phyloP scores from a whole-genome alignment of 53 echinoderm and acorn worm genomes.

The Holothuria scabra region DNA sequence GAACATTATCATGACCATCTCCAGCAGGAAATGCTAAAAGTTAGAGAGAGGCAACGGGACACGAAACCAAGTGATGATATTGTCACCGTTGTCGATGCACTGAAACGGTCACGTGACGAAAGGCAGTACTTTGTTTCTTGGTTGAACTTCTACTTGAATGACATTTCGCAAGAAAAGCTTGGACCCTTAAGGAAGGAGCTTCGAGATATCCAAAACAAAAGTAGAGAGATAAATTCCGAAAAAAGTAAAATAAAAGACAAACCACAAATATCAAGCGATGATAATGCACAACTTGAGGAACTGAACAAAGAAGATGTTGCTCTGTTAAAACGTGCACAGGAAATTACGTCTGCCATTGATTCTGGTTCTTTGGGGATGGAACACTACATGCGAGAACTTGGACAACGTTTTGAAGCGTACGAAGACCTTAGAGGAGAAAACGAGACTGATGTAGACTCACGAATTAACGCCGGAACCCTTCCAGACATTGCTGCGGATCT shows the following conservation, averaged over 20 bases:
- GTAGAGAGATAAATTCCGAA: constrained; percentile 19
- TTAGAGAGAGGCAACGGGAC: constrained; percentile 11
- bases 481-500: constrained; percentile 28
- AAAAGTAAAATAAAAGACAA: constrained; percentile 6
- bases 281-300: neutral
- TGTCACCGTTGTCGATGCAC: neutral
- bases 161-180: constrained; percentile 13
- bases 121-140: constrained; percentile 9
- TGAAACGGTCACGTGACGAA: neutral
- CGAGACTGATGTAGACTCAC: constrained; percentile 27
- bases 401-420: constrained; percentile 31
- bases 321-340: neutral
- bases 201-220: constrained; percentile 17
- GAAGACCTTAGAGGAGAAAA: neutral
- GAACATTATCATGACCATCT: constrained; percentile 26
- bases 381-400: constrained; percentile 40
- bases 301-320: neutral
- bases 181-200: constrained; percentile 17
- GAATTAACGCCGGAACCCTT: neutral
- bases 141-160: constrained; percentile 34
- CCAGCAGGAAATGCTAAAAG: neutral
- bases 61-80: constrained; percentile 24
- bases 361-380: constrained; percentile 12
- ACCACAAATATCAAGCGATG: neutral
- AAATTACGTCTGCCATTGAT: neutral